Evolutionary conservation across 2,888 invertebrate species (phyloP), one percentile per base, ranked within the genome.

Genomic region (Clanis bilineata): DNA sequence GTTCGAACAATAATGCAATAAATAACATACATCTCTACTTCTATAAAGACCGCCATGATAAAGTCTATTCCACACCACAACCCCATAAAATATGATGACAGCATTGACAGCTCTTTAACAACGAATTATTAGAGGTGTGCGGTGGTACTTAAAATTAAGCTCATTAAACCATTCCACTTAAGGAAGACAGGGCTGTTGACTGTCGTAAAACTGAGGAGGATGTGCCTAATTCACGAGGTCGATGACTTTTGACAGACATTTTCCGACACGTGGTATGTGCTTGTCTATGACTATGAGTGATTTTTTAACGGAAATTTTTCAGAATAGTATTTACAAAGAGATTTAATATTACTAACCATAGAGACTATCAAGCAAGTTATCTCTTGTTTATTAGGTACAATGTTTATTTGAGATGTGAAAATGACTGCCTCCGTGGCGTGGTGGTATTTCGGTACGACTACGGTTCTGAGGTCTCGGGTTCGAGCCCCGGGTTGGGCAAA

Each of bases 171-270:
- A 51, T 28, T 18, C 51, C 51, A 51, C 51, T 51, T 32, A 51
- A 10, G 51, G 51, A 32, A 51, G 51, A 51, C 28, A 9, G 18
- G 41, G 15, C 6, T 41, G 41, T 41, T 7, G 36, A 36, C 36
- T 45, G 51, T 51, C 51, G 51, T 51, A 32, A 51, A 51, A 32
- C 28, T 59, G 38, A 36, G 28, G 71, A 83, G 82, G 83, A 83
- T 77, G 80, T 66, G 43, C 61, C 69, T 79, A 74, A 83, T 83
- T 79, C 76, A 61, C 57, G 62, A 71, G 83, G 72, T 71, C 77
- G 65, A 74, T 67, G 79, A 76, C 75, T 77, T 64, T 22, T 38
- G 4, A 18, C 23, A 23, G 22, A 23, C 44, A 44, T 44, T 41
- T 41, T 41, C 41, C 9, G 9, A 28, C 28, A 51, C 28, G 28